phyloP scores from a whole-genome alignment of 2,888 invertebrate species.

The Eutolmus rufibarbis region DNA sequence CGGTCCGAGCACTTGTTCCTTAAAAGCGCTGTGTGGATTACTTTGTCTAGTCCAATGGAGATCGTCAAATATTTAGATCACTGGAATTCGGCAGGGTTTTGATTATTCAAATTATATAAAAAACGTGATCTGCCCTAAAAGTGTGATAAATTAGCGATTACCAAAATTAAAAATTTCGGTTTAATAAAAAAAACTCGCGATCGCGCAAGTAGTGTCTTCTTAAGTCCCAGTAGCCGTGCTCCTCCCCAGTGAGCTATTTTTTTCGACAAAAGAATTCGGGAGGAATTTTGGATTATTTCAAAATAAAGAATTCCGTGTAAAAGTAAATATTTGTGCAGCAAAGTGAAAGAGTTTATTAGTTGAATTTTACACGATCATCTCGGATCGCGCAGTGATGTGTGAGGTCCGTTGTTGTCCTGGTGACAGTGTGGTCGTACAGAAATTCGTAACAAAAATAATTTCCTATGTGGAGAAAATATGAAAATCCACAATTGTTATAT shows the following conservation, averaged over 20 bases:
- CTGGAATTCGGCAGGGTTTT: neutral
- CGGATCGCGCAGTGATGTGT: neutral
- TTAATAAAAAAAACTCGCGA: neutral
- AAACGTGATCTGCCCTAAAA: neutral
- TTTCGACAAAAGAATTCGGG: neutral
- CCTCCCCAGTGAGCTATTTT: neutral
- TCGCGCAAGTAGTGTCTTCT: neutral
- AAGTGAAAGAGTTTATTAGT: neutral
- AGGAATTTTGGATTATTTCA: neutral
- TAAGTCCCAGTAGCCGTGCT: neutral
- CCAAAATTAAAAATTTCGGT: neutral
- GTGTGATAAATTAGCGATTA: neutral
- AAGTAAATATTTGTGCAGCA: conserved; percentile 19
- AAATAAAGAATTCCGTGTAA: neutral
- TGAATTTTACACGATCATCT: neutral
- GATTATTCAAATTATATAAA: neutral
- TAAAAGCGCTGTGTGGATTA: neutral
- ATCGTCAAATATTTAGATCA: neutral
- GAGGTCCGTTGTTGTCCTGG: neutral
- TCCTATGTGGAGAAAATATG: conserved; percentile 4
- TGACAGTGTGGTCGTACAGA: neutral
- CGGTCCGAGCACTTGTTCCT: neutral
- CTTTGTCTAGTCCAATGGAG: conserved; percentile 11
- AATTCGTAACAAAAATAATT: conserved; percentile 27
- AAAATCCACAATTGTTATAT: neutral